Percentiles rank a stretch among this genome's conserved stretches.
Conservation (phyloP, 2,888 invertebrate genomes). For the Amphimallon solstitiale region DNA sequence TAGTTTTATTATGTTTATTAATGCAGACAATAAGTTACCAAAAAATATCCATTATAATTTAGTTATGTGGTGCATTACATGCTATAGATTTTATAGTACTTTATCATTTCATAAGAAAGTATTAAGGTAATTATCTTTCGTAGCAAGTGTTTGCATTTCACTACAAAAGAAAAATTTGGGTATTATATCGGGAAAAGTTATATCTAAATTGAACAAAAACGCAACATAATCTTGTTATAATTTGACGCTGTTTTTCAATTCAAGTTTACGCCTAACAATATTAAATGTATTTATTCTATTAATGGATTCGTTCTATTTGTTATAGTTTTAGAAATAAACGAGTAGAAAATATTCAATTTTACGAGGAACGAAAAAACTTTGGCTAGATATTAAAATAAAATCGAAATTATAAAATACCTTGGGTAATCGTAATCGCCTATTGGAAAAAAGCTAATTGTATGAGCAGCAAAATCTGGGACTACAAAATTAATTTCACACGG, state of each 20-base stretch:
- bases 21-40: too few relatives aligned
- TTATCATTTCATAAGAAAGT: too few relatives aligned
- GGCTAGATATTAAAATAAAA: too few relatives aligned
- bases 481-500: slow-evolving; percentile 10
- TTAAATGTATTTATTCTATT: neutral
- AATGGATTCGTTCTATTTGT: slow-evolving; percentile 6
- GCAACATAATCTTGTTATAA: slow-evolving; percentile 2
- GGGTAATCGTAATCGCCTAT: neutral
- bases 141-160: too few relatives aligned
- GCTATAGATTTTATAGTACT: too few relatives aligned
- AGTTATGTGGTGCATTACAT: neutral
- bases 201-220: neutral
- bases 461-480: slow-evolving; percentile 5
- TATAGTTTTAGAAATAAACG: neutral
- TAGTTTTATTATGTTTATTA: too few relatives aligned
- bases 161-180: neutral
- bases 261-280: neutral
- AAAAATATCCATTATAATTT: too few relatives aligned
- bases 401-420: neutral
- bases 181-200: slow-evolving; percentile 6
- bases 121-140: too few relatives aligned
- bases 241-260: slow-evolving; percentile 9
- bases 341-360: neutral
- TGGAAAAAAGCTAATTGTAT: slow-evolving; percentile 10
- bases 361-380: neutral